Percentiles rank a stretch among this genome's conserved stretches.
Evolutionary conservation across 1,140 invertebrate species (phyloP).

Genomic region (Calephelis virginiensis): DNA sequence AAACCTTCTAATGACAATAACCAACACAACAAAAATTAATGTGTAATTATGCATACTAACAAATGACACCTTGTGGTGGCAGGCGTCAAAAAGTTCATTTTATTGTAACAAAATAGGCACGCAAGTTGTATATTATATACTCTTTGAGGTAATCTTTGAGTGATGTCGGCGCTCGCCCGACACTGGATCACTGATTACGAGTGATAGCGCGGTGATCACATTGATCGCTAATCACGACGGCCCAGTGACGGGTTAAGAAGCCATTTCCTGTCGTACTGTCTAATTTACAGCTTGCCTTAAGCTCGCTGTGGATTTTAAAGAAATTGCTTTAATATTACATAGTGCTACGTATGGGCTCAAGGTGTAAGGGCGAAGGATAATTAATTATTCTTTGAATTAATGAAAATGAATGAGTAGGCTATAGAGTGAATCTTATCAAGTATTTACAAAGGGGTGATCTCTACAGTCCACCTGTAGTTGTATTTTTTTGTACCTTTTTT

Average conservation of each 20-base stretch:
- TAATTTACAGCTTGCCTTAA: constrained; percentile 71
- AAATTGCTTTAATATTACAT: constrained; percentile 5
- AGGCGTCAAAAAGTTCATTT: too few species aligned
- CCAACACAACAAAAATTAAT: too few species aligned
- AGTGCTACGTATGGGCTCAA: not conserved
- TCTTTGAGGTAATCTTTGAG: constrained; percentile 40
- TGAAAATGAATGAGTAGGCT: too few species aligned
- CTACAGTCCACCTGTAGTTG: too few species aligned
- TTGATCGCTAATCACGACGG: constrained; percentile 65
- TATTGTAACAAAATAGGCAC: not conserved
- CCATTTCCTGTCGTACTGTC: constrained; percentile 71
- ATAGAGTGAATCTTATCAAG: too few species aligned
- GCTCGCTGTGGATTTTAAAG: constrained; percentile 29
- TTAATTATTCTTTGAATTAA: not conserved
- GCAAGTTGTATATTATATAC: not conserved
- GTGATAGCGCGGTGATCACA: constrained; percentile 60
- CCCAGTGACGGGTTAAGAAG: constrained; percentile 69
- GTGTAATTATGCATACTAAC: too few species aligned
- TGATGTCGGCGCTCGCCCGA: constrained; percentile 41
- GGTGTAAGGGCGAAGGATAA: not conserved
- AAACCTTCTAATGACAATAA: too few species aligned
- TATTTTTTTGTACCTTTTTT: too few species aligned
- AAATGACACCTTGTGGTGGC: too few species aligned
- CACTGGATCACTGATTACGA: constrained; percentile 55
- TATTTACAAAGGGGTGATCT: too few species aligned